These are phyloP conservation scores for Myripristis murdjan DNA, from an alignment of 2,797 vertebrate species.

Conservation along the genomic window DNA sequence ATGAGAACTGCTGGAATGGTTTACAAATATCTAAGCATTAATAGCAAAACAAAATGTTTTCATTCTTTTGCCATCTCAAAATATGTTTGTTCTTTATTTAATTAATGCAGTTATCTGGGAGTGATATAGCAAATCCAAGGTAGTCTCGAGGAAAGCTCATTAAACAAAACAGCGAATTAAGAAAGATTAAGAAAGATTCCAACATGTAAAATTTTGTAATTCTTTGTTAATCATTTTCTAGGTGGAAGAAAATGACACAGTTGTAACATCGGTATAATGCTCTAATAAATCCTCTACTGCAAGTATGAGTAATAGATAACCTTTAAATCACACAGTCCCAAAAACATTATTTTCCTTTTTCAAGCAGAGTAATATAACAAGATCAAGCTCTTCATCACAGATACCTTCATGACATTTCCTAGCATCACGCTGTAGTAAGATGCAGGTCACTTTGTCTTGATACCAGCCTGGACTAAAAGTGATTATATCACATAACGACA, in stretches of 20 bases:
- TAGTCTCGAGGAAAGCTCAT: slow-evolving; percentile 16
- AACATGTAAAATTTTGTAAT: slow-evolving; percentile 9
- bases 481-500: neutral
- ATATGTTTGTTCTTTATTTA: slow-evolving; percentile 30
- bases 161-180: neutral
- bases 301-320: neutral
- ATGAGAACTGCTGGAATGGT: slow-evolving; percentile 27
- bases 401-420: neutral
- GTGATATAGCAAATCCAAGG: slow-evolving; percentile 9
- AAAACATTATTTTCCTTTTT: too few species aligned
- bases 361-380: neutral
- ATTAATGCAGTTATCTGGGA: slow-evolving; percentile 17
- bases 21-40: slow-evolving; percentile 55
- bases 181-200: neutral
- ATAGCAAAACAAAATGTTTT: slow-evolving; percentile 54
- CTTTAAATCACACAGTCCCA: too few species aligned
- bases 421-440: neutral
- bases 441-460: slow-evolving; percentile 8
- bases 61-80: slow-evolving; percentile 25
- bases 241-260: too few species aligned
- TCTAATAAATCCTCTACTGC: neutral
- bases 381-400: neutral
- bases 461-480: neutral
- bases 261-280: neutral
- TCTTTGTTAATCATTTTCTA: slow-evolving; percentile 17